Base-by-base conservation (phyloP, 2,113 vertebrate genomes). In the Sander lucioperca region DNA sequence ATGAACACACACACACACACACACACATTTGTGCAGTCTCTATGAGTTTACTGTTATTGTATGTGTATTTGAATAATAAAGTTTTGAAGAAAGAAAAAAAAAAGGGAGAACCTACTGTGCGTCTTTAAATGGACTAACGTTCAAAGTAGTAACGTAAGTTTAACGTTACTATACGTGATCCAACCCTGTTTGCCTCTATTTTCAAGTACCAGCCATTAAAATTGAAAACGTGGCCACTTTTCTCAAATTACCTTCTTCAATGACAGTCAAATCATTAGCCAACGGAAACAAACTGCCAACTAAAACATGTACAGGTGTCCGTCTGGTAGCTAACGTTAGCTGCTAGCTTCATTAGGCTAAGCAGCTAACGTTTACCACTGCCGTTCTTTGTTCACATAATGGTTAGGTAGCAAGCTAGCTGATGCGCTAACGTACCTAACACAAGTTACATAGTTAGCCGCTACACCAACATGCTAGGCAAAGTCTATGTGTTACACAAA, bases 351-450 rank as follows among this genome's bases (percentile, higher is more conserved):
- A 62, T 68, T 64, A 62, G 59, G 82, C 89, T 86, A 86, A 85
- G 62, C 74, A 77, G 86, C 90, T 88, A 86, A 71, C 39, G 39
- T 9, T 39, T 39, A 39, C 79, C 79, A 25, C 77, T 25, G 74
- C 61, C 74, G 80, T 53, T 90, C 93, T 93, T 93, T 94, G 92
- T 93, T 93, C 91, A 51, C 77, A 82, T 48, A 61, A 70, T 50
- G 79, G 61, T 64, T 45, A 47, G 43, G 59, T 39, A 84, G 72
- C 72, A 39, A n/a, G 77, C 85, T 90, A 91, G 80, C 86, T 10
- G 67, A 30, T 30, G 30, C 21, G 72, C 83, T 82, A 91, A 75
- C 80, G 21, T 33, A 14, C 39, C 39, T n/a, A 58, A 9, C 45
- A 61, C 16, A 53, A 66, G 47, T 81, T 80, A 43, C 12, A n/a